Evolutionary conservation across 2,113 vertebrate genomes (phyloP), one percentile per base, ranked within the genome.

Genomic region (Marmota flaviventris): DNA sequence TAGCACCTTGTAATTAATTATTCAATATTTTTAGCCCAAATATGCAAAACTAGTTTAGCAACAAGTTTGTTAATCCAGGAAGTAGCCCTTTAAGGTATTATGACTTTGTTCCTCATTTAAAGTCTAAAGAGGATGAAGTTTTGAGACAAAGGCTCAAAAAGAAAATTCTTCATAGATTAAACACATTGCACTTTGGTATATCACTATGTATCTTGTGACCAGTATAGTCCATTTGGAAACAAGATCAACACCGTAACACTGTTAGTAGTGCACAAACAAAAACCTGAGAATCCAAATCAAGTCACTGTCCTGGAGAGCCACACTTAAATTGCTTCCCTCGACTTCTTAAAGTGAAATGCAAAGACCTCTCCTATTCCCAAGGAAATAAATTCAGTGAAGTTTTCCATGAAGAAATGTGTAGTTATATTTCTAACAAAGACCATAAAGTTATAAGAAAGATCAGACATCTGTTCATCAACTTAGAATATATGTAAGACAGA

Each of bases 401-500:
- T 92, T 94, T 88, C 34, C 27, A 65, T 63, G 1, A 37, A 53
- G 86, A 83, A 87, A n/a, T 32, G 48, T 83, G 82, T 1, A 63
- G 8, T 77, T 95, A 53, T 85, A 76, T 39, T 92, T 45, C 25
- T 53, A 94, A 51, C 16, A 94, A 83, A 95, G 32, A 73, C 24
- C 45, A 85, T 11, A 25, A 69, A 70, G 82, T 72, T 91, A 90
- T 65, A 61, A 87, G 56, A 89, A 84, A 92, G 42, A 73, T 70
- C 84, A 89, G 34, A 89, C 13, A 24, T 45, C 56, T 0, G 0
- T 32, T 16, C 58, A 95, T 94, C 65, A 63, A 61, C 16, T 83
- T 88, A 72, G 27, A 94, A 24, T 70, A 18, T 61, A n/a, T 90
- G 34, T 83, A 92, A 96, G 77, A 95, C 56, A 94, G 83, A 97